Evolutionary conservation across 2,797 vertebrate species (phyloP).

Genomic region (Chromobotia macracanthus): DNA sequence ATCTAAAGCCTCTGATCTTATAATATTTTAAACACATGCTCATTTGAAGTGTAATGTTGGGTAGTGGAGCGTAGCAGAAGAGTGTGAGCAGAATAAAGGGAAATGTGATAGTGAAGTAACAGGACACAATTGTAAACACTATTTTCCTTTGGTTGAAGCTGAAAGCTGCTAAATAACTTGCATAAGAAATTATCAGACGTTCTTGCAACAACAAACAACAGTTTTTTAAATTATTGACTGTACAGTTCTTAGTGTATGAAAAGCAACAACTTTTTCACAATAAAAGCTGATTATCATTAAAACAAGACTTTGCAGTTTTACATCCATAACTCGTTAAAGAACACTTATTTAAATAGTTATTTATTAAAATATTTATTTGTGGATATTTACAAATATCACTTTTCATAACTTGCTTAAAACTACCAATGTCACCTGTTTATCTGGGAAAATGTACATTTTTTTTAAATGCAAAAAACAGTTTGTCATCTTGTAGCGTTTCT

Average conservation of each 20-base stretch:
- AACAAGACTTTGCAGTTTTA: conserved; percentile 20
- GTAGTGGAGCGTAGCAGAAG: neutral
- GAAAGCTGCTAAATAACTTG: conserved; percentile 60
- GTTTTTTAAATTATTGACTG: conserved; percentile 63
- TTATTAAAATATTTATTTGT: conserved; percentile 25
- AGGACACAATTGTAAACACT: conserved; percentile 59
- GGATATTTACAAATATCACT: conserved; percentile 16
- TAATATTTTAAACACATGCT: conserved; percentile 24
- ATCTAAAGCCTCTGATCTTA: conserved; percentile 32
- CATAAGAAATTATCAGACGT: conserved; percentile 49
- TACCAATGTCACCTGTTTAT: too few relatives aligned
- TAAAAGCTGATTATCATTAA: conserved; percentile 56
- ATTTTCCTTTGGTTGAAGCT: conserved; percentile 61
- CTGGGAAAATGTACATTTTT: too few relatives aligned
- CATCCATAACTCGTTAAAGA: neutral
- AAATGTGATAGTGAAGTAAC: conserved; percentile 50
- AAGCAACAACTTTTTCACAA: conserved; percentile 58
- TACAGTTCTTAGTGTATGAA: conserved; percentile 63
- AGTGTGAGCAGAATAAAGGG: conserved; percentile 42
- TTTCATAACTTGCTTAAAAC: too few relatives aligned
- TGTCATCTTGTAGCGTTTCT: neutral
- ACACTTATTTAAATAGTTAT: neutral
- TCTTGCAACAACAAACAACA: conserved; percentile 47
- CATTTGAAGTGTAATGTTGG: conserved; percentile 5
- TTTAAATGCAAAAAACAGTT: neutral